Evolutionary conservation across 2,797 vertebrate species (phyloP).

Genomic region (Poliocrania exsul): DNA sequence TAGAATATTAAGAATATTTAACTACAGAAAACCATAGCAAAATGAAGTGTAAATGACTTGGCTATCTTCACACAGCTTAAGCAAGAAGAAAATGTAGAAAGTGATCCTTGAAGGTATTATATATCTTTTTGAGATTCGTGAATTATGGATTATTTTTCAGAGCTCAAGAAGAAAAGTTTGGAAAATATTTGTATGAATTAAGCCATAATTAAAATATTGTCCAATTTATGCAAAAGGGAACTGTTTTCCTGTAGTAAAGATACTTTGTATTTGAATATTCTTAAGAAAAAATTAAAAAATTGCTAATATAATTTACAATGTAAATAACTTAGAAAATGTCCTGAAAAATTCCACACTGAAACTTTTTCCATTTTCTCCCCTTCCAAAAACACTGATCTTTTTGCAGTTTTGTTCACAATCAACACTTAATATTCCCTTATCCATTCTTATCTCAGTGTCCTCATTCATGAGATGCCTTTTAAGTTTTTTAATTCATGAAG

Average conservation of each 20-base stretch:
- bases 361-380: fast-evolving
- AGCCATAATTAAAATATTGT: background rate
- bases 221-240: background rate
- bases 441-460: background rate
- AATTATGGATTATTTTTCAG: background rate
- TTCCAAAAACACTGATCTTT: background rate
- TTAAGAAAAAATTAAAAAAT: background rate
- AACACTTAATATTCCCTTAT: background rate
- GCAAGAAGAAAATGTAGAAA: background rate
- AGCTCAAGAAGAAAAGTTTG: background rate
- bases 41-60: background rate
- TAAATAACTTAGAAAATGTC: background rate
- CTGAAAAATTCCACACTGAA: background rate
- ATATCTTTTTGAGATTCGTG: background rate
- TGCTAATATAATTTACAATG: background rate
- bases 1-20: background rate
- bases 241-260: background rate
- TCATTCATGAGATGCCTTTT: background rate
- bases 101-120: background rate
- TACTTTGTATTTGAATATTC: background rate
- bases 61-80: background rate
- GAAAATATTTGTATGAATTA: background rate
- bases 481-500: background rate
- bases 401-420: background rate
- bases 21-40: background rate